A percentile compares a stretch with the other conserved stretches of the same genome.
Conservation (phyloP, 2,888 invertebrate species). For the Zootermopsis nevadensis region DNA sequence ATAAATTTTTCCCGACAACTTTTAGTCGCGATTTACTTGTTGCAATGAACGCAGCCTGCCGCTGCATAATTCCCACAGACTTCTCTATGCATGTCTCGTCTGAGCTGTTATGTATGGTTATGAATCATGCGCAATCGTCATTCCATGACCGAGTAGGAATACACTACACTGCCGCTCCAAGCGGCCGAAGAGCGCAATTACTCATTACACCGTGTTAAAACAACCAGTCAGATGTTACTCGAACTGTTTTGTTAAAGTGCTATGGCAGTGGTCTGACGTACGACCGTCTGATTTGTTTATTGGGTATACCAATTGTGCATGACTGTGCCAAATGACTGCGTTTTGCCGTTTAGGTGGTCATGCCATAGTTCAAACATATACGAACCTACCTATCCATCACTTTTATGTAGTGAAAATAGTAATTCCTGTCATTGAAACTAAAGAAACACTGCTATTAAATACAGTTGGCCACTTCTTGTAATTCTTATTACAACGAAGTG, state of each 20-base stretch:
- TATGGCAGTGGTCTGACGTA: not conserved
- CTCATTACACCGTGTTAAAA: slow-evolving; percentile 17
- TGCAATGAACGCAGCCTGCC: not conserved
- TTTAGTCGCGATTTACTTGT: no score
- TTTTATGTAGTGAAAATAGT: not conserved
- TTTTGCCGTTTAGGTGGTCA: not conserved
- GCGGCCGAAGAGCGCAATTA: slow-evolving; percentile 17
- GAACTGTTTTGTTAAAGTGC: not conserved
- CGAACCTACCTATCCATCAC: not conserved
- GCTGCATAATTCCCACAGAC: not conserved
- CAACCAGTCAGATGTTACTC: no score
- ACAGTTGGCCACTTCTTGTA: no score
- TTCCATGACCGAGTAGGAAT: slow-evolving; percentile 4
- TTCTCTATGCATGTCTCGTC: slow-evolving; percentile 4
- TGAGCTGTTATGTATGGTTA: slow-evolving; percentile 20
- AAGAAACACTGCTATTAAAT: no score
- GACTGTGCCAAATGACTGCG: no score
- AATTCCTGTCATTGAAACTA: not conserved
- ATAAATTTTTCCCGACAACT: no score
- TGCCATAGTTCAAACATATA: no score
- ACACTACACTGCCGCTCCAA: slow-evolving; percentile 2
- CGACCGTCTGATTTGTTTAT: no score
- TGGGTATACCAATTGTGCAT: no score
- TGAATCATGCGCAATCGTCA: slow-evolving; percentile 16
- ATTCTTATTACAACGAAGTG: not conserved